Evolutionary conservation across 2,113 vertebrate species (phyloP).

Genomic region (Ammospiza caudacuta): DNA sequence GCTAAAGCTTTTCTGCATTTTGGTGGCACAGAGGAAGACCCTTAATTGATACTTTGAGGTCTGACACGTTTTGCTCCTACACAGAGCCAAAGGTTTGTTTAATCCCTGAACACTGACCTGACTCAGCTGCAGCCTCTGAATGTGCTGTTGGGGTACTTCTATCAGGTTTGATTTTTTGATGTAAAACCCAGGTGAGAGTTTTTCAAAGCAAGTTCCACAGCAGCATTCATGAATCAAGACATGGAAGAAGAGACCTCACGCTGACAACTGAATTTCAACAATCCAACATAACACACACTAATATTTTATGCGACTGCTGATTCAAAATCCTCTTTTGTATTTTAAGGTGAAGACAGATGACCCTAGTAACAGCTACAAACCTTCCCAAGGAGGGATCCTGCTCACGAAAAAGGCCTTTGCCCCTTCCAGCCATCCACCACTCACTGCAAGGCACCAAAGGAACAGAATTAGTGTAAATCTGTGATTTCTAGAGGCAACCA

Average conservation of each 20-base stretch:
- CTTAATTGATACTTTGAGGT: not conserved
- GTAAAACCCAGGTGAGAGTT: not conserved
- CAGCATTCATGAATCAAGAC: not conserved
- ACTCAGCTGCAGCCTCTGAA: not conserved
- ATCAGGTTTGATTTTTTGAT: not conserved
- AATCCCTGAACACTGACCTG: accelerated
- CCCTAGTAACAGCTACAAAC: not conserved
- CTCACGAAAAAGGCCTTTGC: not conserved
- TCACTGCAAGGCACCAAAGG: not conserved
- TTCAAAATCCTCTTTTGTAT: not conserved
- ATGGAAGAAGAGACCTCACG: not conserved
- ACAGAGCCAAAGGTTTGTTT: not conserved
- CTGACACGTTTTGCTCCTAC: not conserved
- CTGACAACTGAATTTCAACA: not conserved
- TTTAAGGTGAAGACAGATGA: not conserved
- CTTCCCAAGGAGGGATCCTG: not conserved
- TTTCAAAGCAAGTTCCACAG: not conserved
- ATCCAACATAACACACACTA: not conserved
- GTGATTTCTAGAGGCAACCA: not conserved
- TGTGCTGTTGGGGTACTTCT: not conserved
- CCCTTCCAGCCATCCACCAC: not conserved
- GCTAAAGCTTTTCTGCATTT: not conserved
- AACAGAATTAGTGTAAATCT: not conserved
- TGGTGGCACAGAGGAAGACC: not conserved
- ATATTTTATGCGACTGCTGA: not conserved